Conservation (phyloP, 2,797 vertebrate genomes). For the Microchirus variegatus region DNA sequence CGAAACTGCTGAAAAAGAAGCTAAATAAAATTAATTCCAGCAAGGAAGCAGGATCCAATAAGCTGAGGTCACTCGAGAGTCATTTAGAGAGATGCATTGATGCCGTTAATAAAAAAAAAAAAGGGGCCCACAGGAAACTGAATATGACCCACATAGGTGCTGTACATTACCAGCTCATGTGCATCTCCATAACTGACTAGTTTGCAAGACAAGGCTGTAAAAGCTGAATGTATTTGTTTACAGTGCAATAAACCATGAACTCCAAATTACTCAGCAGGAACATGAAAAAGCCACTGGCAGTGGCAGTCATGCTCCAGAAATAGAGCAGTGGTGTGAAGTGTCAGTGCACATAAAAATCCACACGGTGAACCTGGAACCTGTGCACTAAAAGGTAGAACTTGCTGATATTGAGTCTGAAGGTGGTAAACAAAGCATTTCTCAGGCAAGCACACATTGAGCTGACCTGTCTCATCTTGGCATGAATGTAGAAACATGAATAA, state of each 20-base stretch:
- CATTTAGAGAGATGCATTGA: no score
- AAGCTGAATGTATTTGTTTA: background rate
- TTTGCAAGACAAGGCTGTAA: background rate
- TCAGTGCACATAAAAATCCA: background rate
- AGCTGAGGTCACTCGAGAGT: no score
- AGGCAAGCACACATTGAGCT: conserved; percentile 48
- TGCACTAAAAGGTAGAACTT: background rate
- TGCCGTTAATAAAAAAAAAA: no score
- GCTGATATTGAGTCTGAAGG: conserved; percentile 4
- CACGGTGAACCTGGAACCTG: background rate
- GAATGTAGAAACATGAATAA: conserved; percentile 99
- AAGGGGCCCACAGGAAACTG: no score
- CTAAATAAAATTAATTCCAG: no score
- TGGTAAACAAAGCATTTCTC: conserved; percentile 5
- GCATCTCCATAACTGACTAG: no score
- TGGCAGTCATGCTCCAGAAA: conserved; percentile 1
- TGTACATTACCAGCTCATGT: no score
- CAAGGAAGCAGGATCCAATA: no score
- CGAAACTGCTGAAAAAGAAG: no score
- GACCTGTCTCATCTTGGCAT: conserved; percentile 99
- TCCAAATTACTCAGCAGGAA: background rate
- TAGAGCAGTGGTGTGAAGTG: conserved; percentile 2
- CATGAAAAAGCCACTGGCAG: background rate
- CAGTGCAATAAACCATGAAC: background rate
- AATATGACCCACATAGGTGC: no score